Base-by-base conservation (phyloP, 2,888 invertebrate genomes). In the Loripinus fragilis region DNA sequence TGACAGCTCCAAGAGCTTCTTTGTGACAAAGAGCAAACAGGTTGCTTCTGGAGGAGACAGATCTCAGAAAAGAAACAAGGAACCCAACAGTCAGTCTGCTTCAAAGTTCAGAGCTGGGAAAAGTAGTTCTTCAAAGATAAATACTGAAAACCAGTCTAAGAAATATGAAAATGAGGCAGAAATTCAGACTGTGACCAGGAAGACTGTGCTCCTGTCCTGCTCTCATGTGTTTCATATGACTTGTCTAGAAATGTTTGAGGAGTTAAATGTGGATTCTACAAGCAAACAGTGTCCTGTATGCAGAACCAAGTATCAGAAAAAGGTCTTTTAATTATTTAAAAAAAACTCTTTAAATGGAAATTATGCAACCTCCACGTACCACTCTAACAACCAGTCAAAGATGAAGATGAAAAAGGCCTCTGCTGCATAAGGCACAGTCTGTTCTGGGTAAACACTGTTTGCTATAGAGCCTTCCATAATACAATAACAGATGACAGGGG, bases 211-310 rank as follows among this genome's bases (percentile, higher is more conserved):
- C 15, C 82, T 93, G 70, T 93, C 93, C 0, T 94, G 94, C 85
- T 92, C 94, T 5, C 94, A 94, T 85, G 91, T 93, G 5, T 94
- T 93, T 78, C 94, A 94, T 81, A 83, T 87, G 20, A 90, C 91
- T 15, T 94, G 94, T 81, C 80, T 94, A 25, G 81, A 86, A 38
- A 92, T 92, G 35, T 90, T 93, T 85, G 93, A 93, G 83, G 91
- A 92, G 66, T 84, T 93, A 25, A 88, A 91, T 23, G 75, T 89
- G 41, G 89, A 88, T 20, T 89, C 90, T 15, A 78, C 83, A 15
- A 84, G 81, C 38, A 87, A 88, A 71, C 74, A 84, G 0, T 93
- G 93, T 79, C 93, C 93, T 8, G 91, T 93, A 1, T 93, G 93
- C 79, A 85, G 93, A 55, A 82, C 92, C 8, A 74, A 80, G 23